Conservation (phyloP, 2,888 invertebrate genomes). For the Melipona beecheii region DNA sequence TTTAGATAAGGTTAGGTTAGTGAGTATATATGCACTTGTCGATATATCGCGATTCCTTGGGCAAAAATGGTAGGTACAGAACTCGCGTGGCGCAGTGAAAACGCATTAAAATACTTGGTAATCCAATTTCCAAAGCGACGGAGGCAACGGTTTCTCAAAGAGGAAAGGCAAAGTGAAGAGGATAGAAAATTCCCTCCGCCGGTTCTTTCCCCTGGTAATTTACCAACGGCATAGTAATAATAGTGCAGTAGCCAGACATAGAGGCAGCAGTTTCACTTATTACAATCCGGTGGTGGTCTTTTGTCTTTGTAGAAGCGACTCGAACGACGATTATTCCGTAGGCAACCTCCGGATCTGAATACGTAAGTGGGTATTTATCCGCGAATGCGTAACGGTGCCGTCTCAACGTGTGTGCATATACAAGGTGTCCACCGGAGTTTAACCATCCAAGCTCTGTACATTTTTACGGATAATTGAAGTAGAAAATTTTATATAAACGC, state of each 20-base stretch:
- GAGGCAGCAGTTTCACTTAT: slow-evolving; percentile 25
- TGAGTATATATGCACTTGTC: too few relatives aligned
- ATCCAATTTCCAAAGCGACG: background rate
- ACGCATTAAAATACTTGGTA: background rate
- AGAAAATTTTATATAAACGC: too few relatives aligned
- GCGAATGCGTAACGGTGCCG: slow-evolving; percentile 44
- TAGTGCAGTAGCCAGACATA: background rate
- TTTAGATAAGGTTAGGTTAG: too few relatives aligned
- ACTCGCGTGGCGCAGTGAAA: too few relatives aligned
- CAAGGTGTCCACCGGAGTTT: background rate
- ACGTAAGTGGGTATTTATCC: slow-evolving; percentile 52
- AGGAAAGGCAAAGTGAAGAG: background rate
- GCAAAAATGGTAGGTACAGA: too few relatives aligned
- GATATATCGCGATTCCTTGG: too few relatives aligned
- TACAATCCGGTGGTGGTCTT: slow-evolving; percentile 27
- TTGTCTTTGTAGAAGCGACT: slow-evolving; percentile 26
- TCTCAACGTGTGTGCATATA: background rate
- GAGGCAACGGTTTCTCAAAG: background rate
- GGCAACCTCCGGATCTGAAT: slow-evolving; percentile 46
- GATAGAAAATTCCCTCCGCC: background rate
- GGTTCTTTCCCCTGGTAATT: slow-evolving; percentile 31
- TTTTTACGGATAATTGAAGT: too few relatives aligned
- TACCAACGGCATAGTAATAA: slow-evolving; percentile 10
- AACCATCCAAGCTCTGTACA: too few relatives aligned
- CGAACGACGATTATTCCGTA: slow-evolving; percentile 46